phyloP scores from a whole-genome alignment of 2,797 vertebrate genomes.

The Tachyglossus aculeatus region DNA sequence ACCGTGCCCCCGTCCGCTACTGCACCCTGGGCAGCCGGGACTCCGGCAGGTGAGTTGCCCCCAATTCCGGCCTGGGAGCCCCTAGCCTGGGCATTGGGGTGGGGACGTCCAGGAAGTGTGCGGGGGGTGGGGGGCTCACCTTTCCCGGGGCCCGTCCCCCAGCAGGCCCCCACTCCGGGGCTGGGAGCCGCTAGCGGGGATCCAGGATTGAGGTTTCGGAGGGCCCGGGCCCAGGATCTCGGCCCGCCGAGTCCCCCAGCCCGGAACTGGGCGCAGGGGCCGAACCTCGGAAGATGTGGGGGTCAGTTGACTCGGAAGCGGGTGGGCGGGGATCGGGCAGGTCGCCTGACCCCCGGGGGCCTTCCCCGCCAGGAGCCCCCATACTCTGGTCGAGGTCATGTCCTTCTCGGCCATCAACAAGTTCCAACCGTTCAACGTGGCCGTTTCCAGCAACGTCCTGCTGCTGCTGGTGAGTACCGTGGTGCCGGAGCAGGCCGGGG shows the following conservation, averaged over 20 bases:
- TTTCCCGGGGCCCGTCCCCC: not conserved
- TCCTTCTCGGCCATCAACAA: slow-evolving; percentile 93
- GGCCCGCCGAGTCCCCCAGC: too few species aligned
- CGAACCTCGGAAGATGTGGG: not conserved
- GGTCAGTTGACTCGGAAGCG: not conserved
- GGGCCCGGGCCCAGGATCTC: too few species aligned
- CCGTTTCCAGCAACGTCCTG: slow-evolving; percentile 93
- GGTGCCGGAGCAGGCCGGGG: not conserved
- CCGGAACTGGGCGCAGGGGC: not conserved
- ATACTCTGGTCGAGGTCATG: slow-evolving; percentile 91
- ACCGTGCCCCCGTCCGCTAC: slow-evolving; percentile 86
- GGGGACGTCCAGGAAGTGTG: not conserved
- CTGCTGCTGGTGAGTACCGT: slow-evolving; percentile 85
- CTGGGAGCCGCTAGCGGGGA: too few species aligned
- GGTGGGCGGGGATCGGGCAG: not conserved
- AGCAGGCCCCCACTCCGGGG: too few species aligned
- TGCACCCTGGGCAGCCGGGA: slow-evolving; percentile 89
- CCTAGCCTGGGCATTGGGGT: not conserved
- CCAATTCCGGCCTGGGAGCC: not conserved
- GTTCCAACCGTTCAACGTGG: slow-evolving; percentile 96
- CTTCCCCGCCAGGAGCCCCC: slow-evolving; percentile 82
- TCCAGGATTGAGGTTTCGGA: too few species aligned
- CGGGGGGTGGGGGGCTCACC: not conserved
- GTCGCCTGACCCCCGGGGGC: not conserved
- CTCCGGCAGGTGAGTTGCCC: slow-evolving; percentile 79